A percentile compares a stretch with the other conserved stretches of the same genome.
Evolutionary conservation across 2,113 vertebrate genomes (phyloP).

Genomic region (Cynocephalus volans): DNA sequence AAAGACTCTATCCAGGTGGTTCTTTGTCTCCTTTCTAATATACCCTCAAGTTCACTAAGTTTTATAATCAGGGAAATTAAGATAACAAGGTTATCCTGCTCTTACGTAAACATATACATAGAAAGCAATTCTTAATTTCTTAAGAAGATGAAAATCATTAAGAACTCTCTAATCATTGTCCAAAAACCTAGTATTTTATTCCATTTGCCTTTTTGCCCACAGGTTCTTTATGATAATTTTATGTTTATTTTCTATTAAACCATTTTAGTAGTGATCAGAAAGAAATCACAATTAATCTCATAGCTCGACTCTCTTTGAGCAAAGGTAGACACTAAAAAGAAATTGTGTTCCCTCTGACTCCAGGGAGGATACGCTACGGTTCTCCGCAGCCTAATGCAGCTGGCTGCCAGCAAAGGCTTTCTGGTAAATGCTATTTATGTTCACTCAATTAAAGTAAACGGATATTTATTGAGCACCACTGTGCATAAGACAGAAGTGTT

Average conservation of each 20-base stretch:
- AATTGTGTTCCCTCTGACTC: neutral
- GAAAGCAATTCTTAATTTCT: slow-evolving; percentile 33
- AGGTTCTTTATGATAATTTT: neutral
- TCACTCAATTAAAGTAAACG: slow-evolving; percentile 76
- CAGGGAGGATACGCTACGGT: slow-evolving; percentile 45
- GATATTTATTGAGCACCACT: slow-evolving; percentile 70
- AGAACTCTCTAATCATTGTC: neutral
- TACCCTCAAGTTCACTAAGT: neutral
- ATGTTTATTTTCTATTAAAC: slow-evolving; percentile 54
- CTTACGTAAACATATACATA: neutral
- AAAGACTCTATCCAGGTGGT: neutral
- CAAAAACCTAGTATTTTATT: neutral
- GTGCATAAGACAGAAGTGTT: slow-evolving; percentile 35
- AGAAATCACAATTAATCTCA: slow-evolving; percentile 59
- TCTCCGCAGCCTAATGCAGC: slow-evolving; percentile 58
- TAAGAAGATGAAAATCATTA: neutral
- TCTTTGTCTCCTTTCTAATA: neutral
- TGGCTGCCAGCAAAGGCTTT: slow-evolving; percentile 69
- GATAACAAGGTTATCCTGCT: neutral
- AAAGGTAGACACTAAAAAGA: neutral
- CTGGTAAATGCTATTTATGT: slow-evolving; percentile 78
- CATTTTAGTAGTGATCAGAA: slow-evolving; percentile 67
- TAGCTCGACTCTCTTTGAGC: slow-evolving; percentile 42
- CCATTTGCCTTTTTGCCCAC: neutral
- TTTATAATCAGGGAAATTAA: neutral